Evolutionary conservation across 2,797 vertebrate genomes (phyloP).

Genomic region (Pogoniulus pusillus): DNA sequence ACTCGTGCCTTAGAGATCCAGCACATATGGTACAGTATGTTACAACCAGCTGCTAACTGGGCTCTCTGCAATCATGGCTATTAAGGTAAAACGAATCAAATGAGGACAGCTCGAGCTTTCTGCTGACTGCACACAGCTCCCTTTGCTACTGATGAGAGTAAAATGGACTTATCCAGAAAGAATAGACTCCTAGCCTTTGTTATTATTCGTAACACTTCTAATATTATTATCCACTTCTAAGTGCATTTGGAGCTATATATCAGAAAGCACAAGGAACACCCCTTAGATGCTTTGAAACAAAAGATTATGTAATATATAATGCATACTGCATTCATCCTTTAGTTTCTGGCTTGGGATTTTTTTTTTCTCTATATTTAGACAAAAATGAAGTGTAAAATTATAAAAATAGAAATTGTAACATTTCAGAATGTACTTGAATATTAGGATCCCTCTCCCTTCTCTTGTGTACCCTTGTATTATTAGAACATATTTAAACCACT

Average conservation of each 20-base stretch:
- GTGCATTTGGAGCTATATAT: not conserved
- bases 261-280: not conserved
- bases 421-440: not conserved
- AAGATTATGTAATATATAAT: not conserved
- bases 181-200: not conserved
- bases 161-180: not conserved
- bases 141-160: not conserved
- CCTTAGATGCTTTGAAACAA: not conserved
- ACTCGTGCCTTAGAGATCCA: not conserved
- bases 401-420: not conserved
- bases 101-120: not conserved
- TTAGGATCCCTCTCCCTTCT: not conserved
- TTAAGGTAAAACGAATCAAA: conserved; percentile 34
- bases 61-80: not conserved
- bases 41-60: conserved; percentile 30
- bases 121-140: not conserved
- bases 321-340: not conserved
- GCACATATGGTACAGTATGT: conserved; percentile 4
- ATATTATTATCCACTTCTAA: not conserved
- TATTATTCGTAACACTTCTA: not conserved
- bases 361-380: not conserved
- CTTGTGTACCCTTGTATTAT: too few relatives aligned
- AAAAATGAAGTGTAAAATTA: not conserved
- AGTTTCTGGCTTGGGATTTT: not conserved
- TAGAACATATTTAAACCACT: not conserved